A percentile compares a stretch with the other conserved stretches of the same genome.
Conservation (phyloP, 2,797 vertebrate genomes). For the Paramormyrops hopkinsi region DNA sequence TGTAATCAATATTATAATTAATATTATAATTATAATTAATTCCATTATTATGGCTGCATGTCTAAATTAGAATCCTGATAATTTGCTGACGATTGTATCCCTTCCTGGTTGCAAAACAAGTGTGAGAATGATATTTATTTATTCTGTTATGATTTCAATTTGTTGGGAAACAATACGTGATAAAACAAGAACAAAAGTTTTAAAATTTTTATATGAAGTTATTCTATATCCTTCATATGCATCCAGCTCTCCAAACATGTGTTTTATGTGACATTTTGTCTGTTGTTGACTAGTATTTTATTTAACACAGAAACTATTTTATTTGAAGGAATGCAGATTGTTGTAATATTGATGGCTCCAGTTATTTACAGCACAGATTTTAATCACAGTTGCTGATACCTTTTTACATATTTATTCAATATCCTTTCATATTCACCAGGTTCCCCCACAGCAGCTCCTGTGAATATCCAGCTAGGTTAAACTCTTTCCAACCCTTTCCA, state of each 20-base stretch:
- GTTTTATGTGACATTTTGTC: neutral
- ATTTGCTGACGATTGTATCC: conserved; percentile 58
- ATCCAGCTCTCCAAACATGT: neutral
- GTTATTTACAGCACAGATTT: neutral
- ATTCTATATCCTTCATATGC: neutral
- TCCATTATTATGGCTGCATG: conserved; percentile 59
- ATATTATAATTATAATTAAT: conserved; percentile 58
- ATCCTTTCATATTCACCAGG: neutral
- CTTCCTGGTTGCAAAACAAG: conserved; percentile 59
- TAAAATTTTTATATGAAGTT: neutral
- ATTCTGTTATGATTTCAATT: conserved; percentile 46
- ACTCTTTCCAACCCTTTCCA: neutral
- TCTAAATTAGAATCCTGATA: conserved; percentile 56
- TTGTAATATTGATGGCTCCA: neutral
- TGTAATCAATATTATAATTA: conserved; percentile 68
- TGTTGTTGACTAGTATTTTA: neutral
- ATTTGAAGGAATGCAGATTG: neutral
- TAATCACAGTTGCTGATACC: neutral
- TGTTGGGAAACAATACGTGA: conserved; percentile 34
- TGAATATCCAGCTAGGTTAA: neutral
- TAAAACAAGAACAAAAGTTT: neutral
- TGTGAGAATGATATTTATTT: conserved; percentile 61
- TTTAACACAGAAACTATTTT: neutral
- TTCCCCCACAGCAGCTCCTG: neutral
- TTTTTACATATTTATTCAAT: neutral